Evolutionary conservation across 2,888 invertebrate genomes (phyloP).

Genomic region (Lobophora halterata): DNA sequence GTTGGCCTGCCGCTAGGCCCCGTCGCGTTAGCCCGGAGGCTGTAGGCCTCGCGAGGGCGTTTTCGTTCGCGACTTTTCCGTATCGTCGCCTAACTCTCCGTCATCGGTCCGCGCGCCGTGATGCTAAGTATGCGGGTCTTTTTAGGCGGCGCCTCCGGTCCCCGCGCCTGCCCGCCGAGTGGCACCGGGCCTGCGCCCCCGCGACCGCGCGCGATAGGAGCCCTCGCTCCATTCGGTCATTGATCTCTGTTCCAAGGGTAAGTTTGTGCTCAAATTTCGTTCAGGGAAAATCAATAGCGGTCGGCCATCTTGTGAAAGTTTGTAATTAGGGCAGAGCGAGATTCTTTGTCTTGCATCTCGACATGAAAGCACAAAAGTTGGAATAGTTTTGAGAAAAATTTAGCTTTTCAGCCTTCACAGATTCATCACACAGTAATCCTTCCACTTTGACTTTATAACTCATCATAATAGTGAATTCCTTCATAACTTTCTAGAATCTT

Average conservation of each 20-base stretch:
- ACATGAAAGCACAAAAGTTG: no score
- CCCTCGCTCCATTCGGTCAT: slow-evolving; percentile 70
- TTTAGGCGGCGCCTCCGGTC: slow-evolving; percentile 74
- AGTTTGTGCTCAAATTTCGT: slow-evolving; percentile 53
- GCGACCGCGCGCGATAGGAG: slow-evolving; percentile 76
- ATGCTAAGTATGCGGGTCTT: slow-evolving; percentile 71
- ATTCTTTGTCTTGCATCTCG: slow-evolving; percentile 19
- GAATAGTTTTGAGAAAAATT: no score
- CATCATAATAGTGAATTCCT: no score
- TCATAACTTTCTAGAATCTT: no score
- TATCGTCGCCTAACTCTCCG: slow-evolving; percentile 45
- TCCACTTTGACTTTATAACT: no score
- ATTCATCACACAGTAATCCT: no score
- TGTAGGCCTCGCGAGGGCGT: slow-evolving; percentile 71
- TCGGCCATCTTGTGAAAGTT: slow-evolving; percentile 67
- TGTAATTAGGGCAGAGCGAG: slow-evolving; percentile 24
- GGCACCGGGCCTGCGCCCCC: slow-evolving; percentile 62
- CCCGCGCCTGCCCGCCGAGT: slow-evolving; percentile 68
- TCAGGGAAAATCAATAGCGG: slow-evolving; percentile 58
- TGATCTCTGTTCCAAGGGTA: slow-evolving; percentile 63
- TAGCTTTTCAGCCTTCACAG: no score
- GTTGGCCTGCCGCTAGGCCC: slow-evolving; percentile 68
- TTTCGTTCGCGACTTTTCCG: slow-evolving; percentile 60
- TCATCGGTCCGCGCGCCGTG: slow-evolving; percentile 57
- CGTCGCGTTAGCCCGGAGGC: slow-evolving; percentile 72